Base-by-base conservation (phyloP, 1,140 invertebrate genomes). In the Apis dorsata region DNA sequence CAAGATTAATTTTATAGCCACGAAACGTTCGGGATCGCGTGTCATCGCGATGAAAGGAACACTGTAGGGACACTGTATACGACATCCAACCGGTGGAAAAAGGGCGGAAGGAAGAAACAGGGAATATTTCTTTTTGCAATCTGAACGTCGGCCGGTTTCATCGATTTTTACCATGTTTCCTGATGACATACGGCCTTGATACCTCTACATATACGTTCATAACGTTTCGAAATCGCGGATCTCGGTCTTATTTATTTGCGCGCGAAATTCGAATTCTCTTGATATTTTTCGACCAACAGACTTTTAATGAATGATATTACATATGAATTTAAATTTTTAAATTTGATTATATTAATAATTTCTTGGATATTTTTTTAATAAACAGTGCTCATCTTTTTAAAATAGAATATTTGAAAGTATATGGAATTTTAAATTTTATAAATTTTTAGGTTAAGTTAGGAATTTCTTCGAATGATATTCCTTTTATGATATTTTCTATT, bases 1-100 rank as follows among this genome's bases (percentile, higher is more conserved):
- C 87, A 83, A 90, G 85, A 89, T 86, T 88, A 89, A 88, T 88
- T 89, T 88, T 84, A 90, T 88, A 85, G 86, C 77, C 77, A 59
- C 57, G 79, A 75, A 82, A 81, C 79, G 69, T 24, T 81, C 66
- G 77, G 82, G 28, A 84, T 84, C 83, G 83, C 83, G 76, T 75
- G 83, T 81, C 70, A 72, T 71, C 63, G 69, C 72, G 85, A 86
- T 84, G 81, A 88, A 84, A 62, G 73, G 76, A 81, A 86, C 81
- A 72, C 81, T 57, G 2, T 44, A 44, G 34, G 34, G 34, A 44
- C 34, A 44, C 73, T 53, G 74, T 83, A 73, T 77, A 73, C 55
- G 83, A 44, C 60, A 66, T 83, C 57, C 62, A 79, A 28, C 65
- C 79, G 21, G 17, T 24, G 60, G 68, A 83, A 84, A 74, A 84